phyloP scores from a whole-genome alignment of 2,888 invertebrate species.

The Agelastica alni region DNA sequence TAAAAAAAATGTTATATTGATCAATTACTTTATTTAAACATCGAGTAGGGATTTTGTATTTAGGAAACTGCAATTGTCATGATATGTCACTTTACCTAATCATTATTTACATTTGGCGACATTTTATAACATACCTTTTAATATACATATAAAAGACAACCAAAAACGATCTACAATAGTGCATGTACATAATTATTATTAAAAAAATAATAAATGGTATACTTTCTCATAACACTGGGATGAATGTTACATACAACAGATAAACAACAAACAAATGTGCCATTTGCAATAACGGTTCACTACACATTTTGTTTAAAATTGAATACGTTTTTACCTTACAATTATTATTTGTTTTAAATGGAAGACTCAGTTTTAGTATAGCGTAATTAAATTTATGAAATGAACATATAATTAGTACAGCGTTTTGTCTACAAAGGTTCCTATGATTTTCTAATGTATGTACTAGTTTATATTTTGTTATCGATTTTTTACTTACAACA shows the following conservation, averaged over 20 bases:
- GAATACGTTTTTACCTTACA: constrained; percentile 53
- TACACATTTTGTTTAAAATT: constrained; percentile 52
- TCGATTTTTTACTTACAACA: constrained; percentile 17
- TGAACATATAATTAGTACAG: constrained; percentile 30
- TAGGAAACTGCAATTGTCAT: background rate
- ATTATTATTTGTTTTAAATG: constrained; percentile 59
- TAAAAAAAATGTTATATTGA: no score
- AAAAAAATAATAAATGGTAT: constrained; percentile 6
- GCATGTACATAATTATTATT: constrained; percentile 12
- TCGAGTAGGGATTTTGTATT: no score
- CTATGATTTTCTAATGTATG: constrained; percentile 24
- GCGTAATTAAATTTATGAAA: constrained; percentile 44
- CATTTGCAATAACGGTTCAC: constrained; percentile 45
- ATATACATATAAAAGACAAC: background rate
- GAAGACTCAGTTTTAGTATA: constrained; percentile 58
- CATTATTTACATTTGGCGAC: constrained; percentile 12
- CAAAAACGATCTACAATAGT: background rate
- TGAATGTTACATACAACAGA: constrained; percentile 55
- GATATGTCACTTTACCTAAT: constrained; percentile 2
- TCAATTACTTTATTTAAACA: no score
- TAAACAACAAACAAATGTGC: constrained; percentile 55
- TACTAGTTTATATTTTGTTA: constrained; percentile 18
- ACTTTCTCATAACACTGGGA: constrained; percentile 46
- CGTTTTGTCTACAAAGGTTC: constrained; percentile 26
- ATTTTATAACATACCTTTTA: background rate